Evolutionary conservation across 2,797 vertebrate species (phyloP), one percentile per base, ranked within the genome.

Genomic region (Clarias laeviceps): DNA sequence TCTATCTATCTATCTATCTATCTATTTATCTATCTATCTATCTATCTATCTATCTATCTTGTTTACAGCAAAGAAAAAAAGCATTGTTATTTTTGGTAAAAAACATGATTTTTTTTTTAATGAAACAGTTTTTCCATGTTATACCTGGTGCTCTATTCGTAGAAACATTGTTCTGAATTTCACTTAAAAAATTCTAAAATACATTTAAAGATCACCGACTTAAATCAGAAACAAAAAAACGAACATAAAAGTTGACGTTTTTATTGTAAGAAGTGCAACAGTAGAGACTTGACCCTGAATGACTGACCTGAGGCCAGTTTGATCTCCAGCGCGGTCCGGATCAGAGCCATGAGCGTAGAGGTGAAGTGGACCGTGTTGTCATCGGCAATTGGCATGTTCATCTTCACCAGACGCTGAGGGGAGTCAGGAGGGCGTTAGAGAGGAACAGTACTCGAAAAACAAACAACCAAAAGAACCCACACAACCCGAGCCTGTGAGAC

Each of bases 371-470:
- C 97, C 0, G 96, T 97, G 89, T 97, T 93, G 91, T 99, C 97
- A 0, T 94, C 95, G 0, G 97, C 98, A 72, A 99, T 99, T 1
- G 97, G 97, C 97, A 98, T 99, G 93, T 99, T 98, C 97, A 99
- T 98, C 91, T 97, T 94, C 87, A 98, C 96, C 82, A 98, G 94
- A 85, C 97, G 97, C 97, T 98, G 92, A 81, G 76, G 88, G 90
- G 88, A 90, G 85, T 66, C 85, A 82, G n/a, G 62, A 80, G 50
- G 82, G 11, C 24, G 74, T 89, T 84, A 86, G 54, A 82, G 78
- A 64, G 32, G 37, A 66, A 22, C 5, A 45, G 17, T 0, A 24
- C 9, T 57, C 54, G 29, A 32, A 73, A 29, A 27, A 9, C 5
- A 5, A n/a, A 27, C 27, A n/a, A 3, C 27, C 9, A 54, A 76